Base-by-base conservation (phyloP, 1,140 invertebrate genomes). In the Hyles euphorbiae region DNA sequence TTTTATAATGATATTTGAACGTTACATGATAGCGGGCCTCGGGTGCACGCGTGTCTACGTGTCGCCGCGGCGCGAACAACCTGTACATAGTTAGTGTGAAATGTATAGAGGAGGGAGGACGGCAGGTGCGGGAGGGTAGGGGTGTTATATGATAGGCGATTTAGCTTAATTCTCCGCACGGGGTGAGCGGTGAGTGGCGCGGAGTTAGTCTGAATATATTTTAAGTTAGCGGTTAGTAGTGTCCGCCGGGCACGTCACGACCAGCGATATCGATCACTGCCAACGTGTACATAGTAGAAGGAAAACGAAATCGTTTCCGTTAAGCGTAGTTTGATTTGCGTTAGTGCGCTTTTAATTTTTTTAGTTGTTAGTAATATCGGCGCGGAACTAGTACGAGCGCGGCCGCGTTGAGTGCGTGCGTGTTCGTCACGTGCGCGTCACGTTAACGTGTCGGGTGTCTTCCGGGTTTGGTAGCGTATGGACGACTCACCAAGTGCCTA, bases 231-330 rank as follows among this genome's bases (percentile, higher is more conserved):
- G 8, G 48, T 50, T 50, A 43, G 63, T 76, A 78, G 59, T 65
- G 60, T 71, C 59, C 58, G 34, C 6, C 10, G 40, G 46, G 59
- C 34, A 54, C 5, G 34, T 33, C 11, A 73, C 83, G 83, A 87
- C 83, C 83, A 83, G 83, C 81, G 78, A 80, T 71, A 63, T 65
- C 69, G 61, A 80, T 76, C 83, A 84, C 83, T 87, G 83, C 81
- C 83, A 81, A 79, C 54, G 32, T 86, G 80, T 84, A 84, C 55
- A 87, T 87, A 82, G 67, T 80, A 83, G 67, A 59, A 60, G 61
- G 56, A 66, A 60, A 22, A 53, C 59, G 68, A 46, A 54, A 61
- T 55, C 58, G 63, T 70, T 70, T 61, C 57, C 51, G 52, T 61
- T 67, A 72, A 70, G 70, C 45, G 49, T 74, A 68, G 59, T 68